phyloP scores from a whole-genome alignment of 2,797 vertebrate genomes.

The Mus spretus region DNA sequence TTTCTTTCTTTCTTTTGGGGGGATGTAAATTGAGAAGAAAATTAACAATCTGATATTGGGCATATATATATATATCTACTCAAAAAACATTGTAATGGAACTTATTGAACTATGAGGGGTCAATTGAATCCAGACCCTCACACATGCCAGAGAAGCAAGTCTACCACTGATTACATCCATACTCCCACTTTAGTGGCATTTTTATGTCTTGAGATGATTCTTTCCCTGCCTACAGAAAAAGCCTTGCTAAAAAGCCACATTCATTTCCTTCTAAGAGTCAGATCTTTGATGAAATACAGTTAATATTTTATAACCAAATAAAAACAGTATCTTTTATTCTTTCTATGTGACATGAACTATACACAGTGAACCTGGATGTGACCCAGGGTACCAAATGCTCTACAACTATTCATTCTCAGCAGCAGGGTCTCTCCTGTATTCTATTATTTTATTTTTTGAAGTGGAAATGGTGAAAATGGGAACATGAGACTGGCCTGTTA shows the following conservation, averaged over 20 bases:
- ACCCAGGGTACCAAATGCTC: neutral
- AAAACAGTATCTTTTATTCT: constrained; percentile 6
- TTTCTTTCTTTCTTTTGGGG: neutral
- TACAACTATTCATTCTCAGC: neutral
- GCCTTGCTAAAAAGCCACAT: constrained; percentile 12
- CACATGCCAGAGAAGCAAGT: neutral
- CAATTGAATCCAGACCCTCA: neutral
- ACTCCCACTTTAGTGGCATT: neutral
- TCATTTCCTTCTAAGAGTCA: constrained; percentile 41
- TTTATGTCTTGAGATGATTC: constrained; percentile 44
- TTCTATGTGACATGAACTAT: neutral
- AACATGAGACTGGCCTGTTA: neutral
- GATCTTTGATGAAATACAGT: constrained; percentile 46
- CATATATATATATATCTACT: constrained; percentile 2
- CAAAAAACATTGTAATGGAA: constrained; percentile 3
- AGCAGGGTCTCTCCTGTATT: neutral
- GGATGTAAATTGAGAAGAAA: constrained; percentile 34
- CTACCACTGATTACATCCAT: neutral
- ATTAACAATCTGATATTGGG: neutral
- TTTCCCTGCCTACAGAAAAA: neutral
- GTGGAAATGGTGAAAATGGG: neutral
- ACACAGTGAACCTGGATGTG: neutral
- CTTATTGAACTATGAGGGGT: neutral
- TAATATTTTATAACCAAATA: constrained; percentile 36
- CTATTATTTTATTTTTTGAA: neutral